A percentile compares a stretch with the other conserved stretches of the same genome.
Evolutionary conservation across 2,113 vertebrate species (phyloP).

Genomic region (Mesoclemmys tuberculata): DNA sequence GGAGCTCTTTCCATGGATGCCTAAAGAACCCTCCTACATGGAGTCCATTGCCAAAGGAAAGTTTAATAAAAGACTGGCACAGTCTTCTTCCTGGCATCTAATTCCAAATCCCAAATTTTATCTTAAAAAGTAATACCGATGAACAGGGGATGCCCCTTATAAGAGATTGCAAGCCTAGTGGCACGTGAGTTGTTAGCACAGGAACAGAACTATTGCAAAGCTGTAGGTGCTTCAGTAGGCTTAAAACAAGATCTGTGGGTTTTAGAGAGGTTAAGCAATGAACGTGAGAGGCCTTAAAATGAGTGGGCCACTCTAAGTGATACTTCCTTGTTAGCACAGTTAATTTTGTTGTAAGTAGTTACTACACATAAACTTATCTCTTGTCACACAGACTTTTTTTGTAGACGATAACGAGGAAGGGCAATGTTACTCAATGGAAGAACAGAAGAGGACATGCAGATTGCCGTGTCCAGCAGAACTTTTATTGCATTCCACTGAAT

Average conservation of each 20-base stretch:
- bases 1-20: background rate
- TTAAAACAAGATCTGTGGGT: background rate
- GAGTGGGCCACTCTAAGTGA: background rate
- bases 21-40: background rate
- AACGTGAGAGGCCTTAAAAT: background rate
- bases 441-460: slow-evolving; percentile 53
- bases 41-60: background rate
- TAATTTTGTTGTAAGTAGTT: slow-evolving; percentile 5
- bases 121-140: background rate
- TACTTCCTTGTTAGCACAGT: background rate
- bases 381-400: background rate
- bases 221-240: background rate
- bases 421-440: background rate
- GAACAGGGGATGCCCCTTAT: background rate
- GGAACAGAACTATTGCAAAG: rapidly evolving
- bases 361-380: background rate
- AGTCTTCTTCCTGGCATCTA: background rate
- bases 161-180: no score
- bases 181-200: rapidly evolving
- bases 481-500: slow-evolving; percentile 33
- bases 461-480: slow-evolving; percentile 9
- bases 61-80: background rate
- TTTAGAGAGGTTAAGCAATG: background rate
- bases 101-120: background rate
- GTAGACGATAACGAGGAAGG: background rate